Evolutionary conservation across 35 echinoderm and acorn worm species (phyloP).

Genomic region (Strongylocentrotus purpuratus): DNA sequence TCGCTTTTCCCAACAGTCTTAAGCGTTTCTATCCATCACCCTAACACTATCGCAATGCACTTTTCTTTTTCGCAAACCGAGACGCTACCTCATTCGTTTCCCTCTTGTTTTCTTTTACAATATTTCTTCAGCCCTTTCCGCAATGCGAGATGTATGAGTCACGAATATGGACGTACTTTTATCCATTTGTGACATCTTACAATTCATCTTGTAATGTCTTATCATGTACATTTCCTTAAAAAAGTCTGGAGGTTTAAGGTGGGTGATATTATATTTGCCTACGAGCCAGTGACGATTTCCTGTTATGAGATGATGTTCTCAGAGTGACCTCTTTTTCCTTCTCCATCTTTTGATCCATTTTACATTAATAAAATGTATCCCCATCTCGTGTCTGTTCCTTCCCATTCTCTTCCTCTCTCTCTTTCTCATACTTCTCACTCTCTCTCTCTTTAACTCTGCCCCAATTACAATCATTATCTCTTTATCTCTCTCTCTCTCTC

Average conservation of each 20-base stretch:
- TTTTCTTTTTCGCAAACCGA: not conserved
- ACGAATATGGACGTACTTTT: not conserved
- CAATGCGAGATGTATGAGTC: not conserved
- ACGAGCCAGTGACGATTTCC: not conserved
- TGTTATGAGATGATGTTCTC: not conserved
- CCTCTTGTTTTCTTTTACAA: not conserved
- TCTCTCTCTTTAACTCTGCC: not conserved
- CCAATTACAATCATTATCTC: not conserved
- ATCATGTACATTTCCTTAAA: too few relatives aligned
- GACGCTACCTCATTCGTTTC: not conserved
- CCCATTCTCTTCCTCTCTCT: not conserved
- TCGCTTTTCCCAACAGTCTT: too few relatives aligned
- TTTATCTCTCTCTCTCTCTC: not conserved
- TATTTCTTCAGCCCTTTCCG: not conserved
- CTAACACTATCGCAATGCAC: not conserved
- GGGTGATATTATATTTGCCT: not conserved
- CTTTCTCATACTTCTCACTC: not conserved
- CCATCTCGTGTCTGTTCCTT: not conserved
- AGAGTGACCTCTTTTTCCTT: not conserved
- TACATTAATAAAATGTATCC: too few relatives aligned
- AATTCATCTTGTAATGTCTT: too few relatives aligned
- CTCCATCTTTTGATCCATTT: not conserved
- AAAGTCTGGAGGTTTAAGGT: not conserved
- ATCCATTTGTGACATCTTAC: too few relatives aligned
- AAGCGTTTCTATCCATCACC: not conserved